phyloP scores from a whole-genome alignment of 2,113 vertebrate species.

The Ctenomys sociabilis region DNA sequence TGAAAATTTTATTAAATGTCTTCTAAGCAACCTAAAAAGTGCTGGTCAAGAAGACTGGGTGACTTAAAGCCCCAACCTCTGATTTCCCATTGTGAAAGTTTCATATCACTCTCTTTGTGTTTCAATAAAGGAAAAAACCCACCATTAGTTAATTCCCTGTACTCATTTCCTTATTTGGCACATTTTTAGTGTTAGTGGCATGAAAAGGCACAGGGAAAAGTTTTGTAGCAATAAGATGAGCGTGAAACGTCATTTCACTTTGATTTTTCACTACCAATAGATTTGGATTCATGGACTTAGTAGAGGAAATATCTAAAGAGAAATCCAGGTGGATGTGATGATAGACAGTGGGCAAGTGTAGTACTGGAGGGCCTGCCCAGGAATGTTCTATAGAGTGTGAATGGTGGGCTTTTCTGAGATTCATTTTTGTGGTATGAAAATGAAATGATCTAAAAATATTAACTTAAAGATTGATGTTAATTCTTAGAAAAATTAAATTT shows the following conservation, averaged over 20 bases:
- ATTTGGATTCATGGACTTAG: not conserved
- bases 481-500: not conserved
- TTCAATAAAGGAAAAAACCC: not conserved
- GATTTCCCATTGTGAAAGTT: too few relatives aligned
- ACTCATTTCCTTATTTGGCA: not conserved
- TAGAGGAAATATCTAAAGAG: fast-evolving
- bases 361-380: not conserved
- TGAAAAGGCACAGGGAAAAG: not conserved
- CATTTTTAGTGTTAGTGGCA: not conserved
- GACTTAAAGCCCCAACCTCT: not conserved
- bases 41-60: not conserved
- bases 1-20: not conserved
- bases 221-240: not conserved
- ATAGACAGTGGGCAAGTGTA: not conserved
- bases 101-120: fast-evolving
- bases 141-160: not conserved
- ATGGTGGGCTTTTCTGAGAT: not conserved
- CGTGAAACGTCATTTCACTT: not conserved
- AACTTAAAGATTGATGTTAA: not conserved
- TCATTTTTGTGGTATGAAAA: not conserved
- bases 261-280: constrained; percentile 7
- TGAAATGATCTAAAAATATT: not conserved
- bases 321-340: not conserved
- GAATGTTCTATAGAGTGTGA: not conserved
- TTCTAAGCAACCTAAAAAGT: not conserved